These are phyloP conservation scores for Craterocephalus amniculus DNA, from an alignment of 2,797 vertebrate genomes.

Conservation along the genomic window DNA sequence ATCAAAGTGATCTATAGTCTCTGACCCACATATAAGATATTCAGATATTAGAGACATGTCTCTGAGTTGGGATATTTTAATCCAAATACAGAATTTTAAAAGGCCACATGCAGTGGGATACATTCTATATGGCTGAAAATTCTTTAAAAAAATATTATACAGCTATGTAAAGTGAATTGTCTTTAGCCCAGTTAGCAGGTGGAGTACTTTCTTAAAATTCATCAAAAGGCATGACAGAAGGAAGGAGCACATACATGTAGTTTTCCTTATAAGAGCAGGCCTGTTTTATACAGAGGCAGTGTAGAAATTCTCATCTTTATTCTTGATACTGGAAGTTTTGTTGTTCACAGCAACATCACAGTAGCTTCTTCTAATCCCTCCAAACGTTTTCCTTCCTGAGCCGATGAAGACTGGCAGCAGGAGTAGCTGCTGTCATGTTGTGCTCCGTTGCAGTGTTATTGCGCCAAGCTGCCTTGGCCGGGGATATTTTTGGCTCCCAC, in stretches of 20 bases:
- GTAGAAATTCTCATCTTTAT: not conserved
- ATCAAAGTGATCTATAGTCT: not conserved
- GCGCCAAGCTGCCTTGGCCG: constrained; percentile 63
- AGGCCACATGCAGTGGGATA: too few relatives aligned
- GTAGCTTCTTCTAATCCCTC: constrained; percentile 55
- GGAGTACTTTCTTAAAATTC: constrained; percentile 1
- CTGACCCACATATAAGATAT: not conserved
- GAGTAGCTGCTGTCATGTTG: constrained; percentile 66
- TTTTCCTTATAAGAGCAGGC: not conserved
- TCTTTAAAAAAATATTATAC: too few relatives aligned
- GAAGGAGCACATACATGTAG: not conserved
- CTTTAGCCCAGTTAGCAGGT: not conserved
- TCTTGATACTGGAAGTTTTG: constrained; percentile 34
- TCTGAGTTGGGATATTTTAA: too few relatives aligned
- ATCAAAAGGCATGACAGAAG: too few relatives aligned
- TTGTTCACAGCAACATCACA: constrained; percentile 31
- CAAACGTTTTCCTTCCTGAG: constrained; percentile 58
- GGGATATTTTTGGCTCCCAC: constrained; percentile 75
- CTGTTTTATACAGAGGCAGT: not conserved
- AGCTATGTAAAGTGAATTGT: too few relatives aligned
- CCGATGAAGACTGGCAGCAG: constrained; percentile 63
- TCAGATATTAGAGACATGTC: not conserved
- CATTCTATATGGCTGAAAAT: too few relatives aligned
- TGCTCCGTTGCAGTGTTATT: constrained; percentile 56
- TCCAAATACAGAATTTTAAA: too few relatives aligned